These are phyloP conservation scores for Thereuonema tuberculata DNA, from an alignment of 1,140 invertebrate genomes.

Conservation along the genomic window DNA sequence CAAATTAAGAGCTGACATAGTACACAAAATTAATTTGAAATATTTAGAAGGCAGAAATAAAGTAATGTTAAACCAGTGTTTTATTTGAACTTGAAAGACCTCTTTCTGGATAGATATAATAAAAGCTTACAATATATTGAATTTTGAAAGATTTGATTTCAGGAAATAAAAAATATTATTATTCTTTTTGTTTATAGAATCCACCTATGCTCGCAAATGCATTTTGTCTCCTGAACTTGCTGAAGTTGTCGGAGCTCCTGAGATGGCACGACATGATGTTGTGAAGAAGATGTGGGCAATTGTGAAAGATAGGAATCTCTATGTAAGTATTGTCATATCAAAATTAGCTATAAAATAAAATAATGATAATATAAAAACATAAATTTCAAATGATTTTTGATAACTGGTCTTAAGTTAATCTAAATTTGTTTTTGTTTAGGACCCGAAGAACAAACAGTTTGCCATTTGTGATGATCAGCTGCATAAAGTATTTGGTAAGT, in stretches of 20 bases:
- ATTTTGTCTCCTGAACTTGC: slow-evolving; percentile 73
- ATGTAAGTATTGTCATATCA: slow-evolving; percentile 37
- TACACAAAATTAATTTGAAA: too few relatives aligned
- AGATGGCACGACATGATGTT: slow-evolving; percentile 79
- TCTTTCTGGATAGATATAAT: too few relatives aligned
- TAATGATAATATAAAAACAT: not conserved
- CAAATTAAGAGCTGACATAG: too few relatives aligned
- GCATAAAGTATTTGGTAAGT: slow-evolving; percentile 63
- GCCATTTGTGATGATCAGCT: slow-evolving; percentile 85
- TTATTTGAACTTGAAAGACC: too few relatives aligned
- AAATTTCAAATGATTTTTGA: not conserved
- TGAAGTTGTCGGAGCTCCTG: slow-evolving; percentile 64
- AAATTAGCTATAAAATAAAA: not conserved
- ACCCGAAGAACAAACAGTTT: slow-evolving; percentile 86
- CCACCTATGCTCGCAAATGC: slow-evolving; percentile 64
- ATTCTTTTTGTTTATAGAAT: slow-evolving; percentile 30
- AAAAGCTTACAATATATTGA: too few relatives aligned
- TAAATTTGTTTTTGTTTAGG: slow-evolving; percentile 35
- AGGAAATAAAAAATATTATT: slow-evolving; percentile 14
- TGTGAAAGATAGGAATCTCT: slow-evolving; percentile 80
- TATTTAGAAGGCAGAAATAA: too few relatives aligned
- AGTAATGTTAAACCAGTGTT: too few relatives aligned
- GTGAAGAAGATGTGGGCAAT: slow-evolving; percentile 85
- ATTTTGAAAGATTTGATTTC: too few relatives aligned
- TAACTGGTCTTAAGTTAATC: not conserved